Conservation (phyloP, 2,113 vertebrate species). For the Alaudala cheleensis region DNA sequence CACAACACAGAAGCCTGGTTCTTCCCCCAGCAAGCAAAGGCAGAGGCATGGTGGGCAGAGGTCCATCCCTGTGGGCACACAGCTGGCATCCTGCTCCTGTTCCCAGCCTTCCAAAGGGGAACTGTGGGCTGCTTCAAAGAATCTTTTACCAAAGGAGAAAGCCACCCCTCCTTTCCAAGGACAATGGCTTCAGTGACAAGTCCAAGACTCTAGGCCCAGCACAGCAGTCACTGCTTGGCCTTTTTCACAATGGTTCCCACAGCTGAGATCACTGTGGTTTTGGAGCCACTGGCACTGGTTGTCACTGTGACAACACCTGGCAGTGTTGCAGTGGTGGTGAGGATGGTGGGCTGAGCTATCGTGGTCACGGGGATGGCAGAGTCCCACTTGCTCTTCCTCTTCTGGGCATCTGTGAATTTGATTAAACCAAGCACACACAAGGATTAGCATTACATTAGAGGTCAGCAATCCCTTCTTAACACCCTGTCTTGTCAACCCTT, state of each 20-base stretch:
- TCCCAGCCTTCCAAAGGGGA: neutral
- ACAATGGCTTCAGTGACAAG: neutral
- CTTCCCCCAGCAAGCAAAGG: neutral
- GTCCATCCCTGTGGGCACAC: slow-evolving; percentile 25
- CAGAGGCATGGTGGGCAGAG: slow-evolving; percentile 19
- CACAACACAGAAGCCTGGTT: neutral
- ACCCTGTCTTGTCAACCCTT: neutral
- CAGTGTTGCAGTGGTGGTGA: slow-evolving; percentile 91
- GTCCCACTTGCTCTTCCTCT: slow-evolving; percentile 99
- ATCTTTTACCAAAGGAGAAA: slow-evolving; percentile 24
- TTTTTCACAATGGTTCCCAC: slow-evolving; percentile 98
- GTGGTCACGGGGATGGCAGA: slow-evolving; percentile 92
- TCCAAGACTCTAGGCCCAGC: slow-evolving; percentile 42
- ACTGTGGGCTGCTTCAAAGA: slow-evolving; percentile 26
- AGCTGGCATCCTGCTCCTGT: slow-evolving; percentile 30
- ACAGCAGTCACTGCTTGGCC: slow-evolving; percentile 88
- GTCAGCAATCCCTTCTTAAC: neutral
- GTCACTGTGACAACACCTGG: slow-evolving; percentile 95
- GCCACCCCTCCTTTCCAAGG: neutral
- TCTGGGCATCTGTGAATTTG: slow-evolving; percentile 86
- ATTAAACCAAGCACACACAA: neutral
- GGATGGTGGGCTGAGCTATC: slow-evolving; percentile 90
- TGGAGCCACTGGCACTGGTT: slow-evolving; percentile 95
- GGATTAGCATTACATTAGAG: neutral
- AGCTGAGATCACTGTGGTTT: slow-evolving; percentile 97